Evolutionary conservation across 2,797 vertebrate genomes (phyloP).

Genomic region (Onychomys arenicola): DNA sequence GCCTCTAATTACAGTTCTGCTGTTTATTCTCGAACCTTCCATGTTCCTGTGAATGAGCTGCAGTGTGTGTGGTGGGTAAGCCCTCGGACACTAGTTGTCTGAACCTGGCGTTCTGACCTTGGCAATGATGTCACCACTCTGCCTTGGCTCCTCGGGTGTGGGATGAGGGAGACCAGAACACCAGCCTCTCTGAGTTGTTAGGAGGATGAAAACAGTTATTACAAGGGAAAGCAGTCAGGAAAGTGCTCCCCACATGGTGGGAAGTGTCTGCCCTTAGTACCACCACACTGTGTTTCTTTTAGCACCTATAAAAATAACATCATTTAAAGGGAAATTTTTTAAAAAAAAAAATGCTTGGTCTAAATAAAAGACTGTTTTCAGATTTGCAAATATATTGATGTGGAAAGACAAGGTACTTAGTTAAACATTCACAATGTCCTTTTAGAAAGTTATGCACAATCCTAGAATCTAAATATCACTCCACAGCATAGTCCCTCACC

Average conservation of each 20-base stretch:
- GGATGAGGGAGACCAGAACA: background rate
- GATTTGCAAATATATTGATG: background rate
- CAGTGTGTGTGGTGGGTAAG: background rate
- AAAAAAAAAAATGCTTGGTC: background rate
- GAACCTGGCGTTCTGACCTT: background rate
- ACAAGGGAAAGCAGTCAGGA: background rate
- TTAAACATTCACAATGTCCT: background rate
- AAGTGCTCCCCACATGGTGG: background rate
- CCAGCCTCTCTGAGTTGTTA: background rate
- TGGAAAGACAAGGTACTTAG: background rate
- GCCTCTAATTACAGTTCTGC: conserved; percentile 24
- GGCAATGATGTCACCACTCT: background rate
- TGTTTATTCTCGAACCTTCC: background rate
- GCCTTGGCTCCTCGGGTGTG: conserved; percentile 7
- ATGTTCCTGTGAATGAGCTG: background rate
- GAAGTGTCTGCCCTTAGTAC: background rate
- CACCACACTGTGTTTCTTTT: conserved; percentile 16
- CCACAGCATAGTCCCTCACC: background rate
- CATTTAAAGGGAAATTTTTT: background rate
- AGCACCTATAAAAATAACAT: conserved; percentile 50
- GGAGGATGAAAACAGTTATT: conserved; percentile 23
- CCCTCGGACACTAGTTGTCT: background rate
- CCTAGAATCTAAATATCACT: conserved; percentile 1
- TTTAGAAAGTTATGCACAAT: background rate
- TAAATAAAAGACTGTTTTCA: conserved; percentile 56